These are phyloP conservation scores for Adelosebastes latens DNA, from an alignment of 2,797 vertebrate species.

Conservation along the genomic window DNA sequence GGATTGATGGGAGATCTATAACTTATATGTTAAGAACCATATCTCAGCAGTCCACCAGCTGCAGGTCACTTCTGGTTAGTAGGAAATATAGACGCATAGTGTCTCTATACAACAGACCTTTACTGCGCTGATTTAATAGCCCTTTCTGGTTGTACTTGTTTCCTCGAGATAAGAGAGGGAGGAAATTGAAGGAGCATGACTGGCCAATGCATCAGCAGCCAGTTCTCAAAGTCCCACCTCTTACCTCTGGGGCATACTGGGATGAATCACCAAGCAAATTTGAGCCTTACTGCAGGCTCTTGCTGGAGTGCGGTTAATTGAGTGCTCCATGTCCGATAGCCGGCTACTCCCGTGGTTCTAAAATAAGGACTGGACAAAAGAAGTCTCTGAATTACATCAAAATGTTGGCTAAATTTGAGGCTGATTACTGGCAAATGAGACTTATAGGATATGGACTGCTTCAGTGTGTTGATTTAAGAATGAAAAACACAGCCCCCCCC, in stretches of 20 bases:
- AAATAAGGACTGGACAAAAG: constrained; percentile 32
- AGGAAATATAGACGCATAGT: not conserved
- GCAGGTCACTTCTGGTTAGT: constrained; percentile 20
- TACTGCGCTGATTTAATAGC: constrained; percentile 59
- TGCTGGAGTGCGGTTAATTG: constrained; percentile 54
- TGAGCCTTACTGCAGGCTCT: constrained; percentile 54
- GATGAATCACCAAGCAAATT: constrained; percentile 70
- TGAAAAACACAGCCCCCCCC: constrained; percentile 15
- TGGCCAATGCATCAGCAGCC: constrained; percentile 56
- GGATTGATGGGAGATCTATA: constrained; percentile 5
- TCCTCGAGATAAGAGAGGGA: constrained; percentile 49
- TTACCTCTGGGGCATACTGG: constrained; percentile 49
- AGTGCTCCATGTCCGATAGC: constrained; percentile 30
- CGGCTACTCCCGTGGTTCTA: constrained; percentile 34
- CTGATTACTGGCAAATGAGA: not conserved
- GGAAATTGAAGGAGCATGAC: constrained; percentile 53
- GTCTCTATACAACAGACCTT: constrained; percentile 24
- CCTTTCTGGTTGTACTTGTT: constrained; percentile 45
- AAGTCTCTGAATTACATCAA: constrained; percentile 16
- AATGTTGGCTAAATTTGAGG: constrained; percentile 16
- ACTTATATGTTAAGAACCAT: not conserved
- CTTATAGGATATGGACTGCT: not conserved
- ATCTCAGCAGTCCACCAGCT: constrained; percentile 35
- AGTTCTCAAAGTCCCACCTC: constrained; percentile 50
- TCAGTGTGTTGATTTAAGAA: constrained; percentile 49